Evolutionary conservation across 92 coral and sea anemone species (phyloP).

Genomic region (Palythoa caribaeorum): DNA sequence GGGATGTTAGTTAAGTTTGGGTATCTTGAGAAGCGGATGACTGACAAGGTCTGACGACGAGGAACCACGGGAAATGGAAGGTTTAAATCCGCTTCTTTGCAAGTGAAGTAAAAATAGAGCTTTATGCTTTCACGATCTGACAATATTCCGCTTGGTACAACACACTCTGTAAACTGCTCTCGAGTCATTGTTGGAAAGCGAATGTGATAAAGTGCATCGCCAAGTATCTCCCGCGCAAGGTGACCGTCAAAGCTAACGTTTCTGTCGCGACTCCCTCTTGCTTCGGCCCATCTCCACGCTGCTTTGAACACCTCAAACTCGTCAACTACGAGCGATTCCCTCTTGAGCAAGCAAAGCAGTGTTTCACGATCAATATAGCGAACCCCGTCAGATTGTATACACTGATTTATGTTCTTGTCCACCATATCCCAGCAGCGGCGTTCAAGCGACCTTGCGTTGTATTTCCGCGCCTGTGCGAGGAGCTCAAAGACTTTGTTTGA

Average conservation of each 20-base stretch:
- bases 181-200: slow-evolving; percentile 77
- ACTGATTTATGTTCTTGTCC: slow-evolving; percentile 58
- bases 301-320: slow-evolving; percentile 71
- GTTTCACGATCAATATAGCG: slow-evolving; percentile 63
- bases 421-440: slow-evolving; percentile 72
- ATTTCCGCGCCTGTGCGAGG: slow-evolving; percentile 65
- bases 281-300: slow-evolving; percentile 70
- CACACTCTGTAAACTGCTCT: slow-evolving; percentile 53
- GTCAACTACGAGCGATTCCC: slow-evolving; percentile 68
- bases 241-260: slow-evolving; percentile 50
- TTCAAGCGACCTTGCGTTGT: slow-evolving; percentile 64
- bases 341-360: slow-evolving; percentile 55
- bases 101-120: slow-evolving; percentile 50
- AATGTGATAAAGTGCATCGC: slow-evolving; percentile 61
- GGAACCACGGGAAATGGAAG: slow-evolving; percentile 41
- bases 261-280: slow-evolving; percentile 55
- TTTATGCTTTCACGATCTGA: slow-evolving; percentile 60
- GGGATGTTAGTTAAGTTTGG: background rate
- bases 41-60: slow-evolving; percentile 40
- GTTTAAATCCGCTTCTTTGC: slow-evolving; percentile 22
- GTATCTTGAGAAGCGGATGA: slow-evolving; percentile 38
- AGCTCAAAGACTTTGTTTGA: slow-evolving; percentile 63
- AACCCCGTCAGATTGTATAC: slow-evolving; percentile 60
- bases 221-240: slow-evolving; percentile 60
- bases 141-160: slow-evolving; percentile 63